Conservation (phyloP, 2,888 invertebrate species). For the Machimus rusticus region DNA sequence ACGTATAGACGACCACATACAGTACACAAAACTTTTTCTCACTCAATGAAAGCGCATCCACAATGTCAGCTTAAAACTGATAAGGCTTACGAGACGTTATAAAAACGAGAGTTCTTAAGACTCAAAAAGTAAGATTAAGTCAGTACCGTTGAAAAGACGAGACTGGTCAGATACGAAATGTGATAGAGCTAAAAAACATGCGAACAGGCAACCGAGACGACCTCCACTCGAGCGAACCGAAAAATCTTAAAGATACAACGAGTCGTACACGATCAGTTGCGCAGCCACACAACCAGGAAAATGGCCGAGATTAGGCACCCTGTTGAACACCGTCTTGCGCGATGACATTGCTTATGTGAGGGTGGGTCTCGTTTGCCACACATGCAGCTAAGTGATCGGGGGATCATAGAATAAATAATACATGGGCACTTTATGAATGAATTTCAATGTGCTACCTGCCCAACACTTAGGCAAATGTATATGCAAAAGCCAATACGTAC, state of each 20-base stretch:
- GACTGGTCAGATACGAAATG: not conserved
- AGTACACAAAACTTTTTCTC: not conserved
- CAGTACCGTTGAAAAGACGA: not conserved
- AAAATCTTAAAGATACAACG: not conserved
- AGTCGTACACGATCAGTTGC: not conserved
- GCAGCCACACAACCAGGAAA: slow-evolving; percentile 16
- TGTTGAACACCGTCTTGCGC: not conserved
- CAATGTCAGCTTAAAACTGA: not conserved
- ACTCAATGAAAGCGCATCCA: not conserved
- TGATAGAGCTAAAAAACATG: not conserved
- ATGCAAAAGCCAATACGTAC: not conserved
- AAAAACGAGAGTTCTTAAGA: slow-evolving; percentile 12
- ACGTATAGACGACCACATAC: not conserved
- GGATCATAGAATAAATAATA: not conserved
- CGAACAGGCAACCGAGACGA: slow-evolving; percentile 12
- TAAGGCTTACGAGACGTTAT: not conserved
- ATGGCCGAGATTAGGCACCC: not conserved
- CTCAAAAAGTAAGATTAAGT: not conserved
- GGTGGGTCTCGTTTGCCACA: not conserved
- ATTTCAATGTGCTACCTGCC: not conserved
- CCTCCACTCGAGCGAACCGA: slow-evolving; percentile 21
- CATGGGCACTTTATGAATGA: not conserved
- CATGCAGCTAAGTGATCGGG: not conserved
- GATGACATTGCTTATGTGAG: not conserved
- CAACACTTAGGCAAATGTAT: not conserved